Base-by-base conservation (phyloP, 2,888 invertebrate genomes). In the Panorpa germanica region DNA sequence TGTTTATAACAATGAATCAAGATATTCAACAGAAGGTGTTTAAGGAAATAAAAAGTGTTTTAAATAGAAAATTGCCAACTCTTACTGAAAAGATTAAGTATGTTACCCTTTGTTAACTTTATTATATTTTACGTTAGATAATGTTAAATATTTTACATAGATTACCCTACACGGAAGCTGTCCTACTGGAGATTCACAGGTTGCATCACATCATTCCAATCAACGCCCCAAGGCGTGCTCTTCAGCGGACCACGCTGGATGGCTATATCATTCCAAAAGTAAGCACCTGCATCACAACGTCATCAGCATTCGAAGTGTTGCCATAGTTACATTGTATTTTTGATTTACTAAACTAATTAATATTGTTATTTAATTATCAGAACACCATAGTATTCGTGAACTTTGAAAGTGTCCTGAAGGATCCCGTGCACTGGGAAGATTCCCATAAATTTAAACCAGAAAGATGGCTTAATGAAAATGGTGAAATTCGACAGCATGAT, bases 401-500 rank as follows among this genome's bases (percentile, higher is more conserved):
- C 28, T 20, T 64, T 11, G 52, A 61, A 39, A 61, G 65, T 2
- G 57, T 70, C 4, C 59, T 67, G 39, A 58, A 61, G 46, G 65
- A 71, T 41, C 47, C 57, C 14, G 42, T 53, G 2, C 52, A 63
- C 34, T 75, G 69, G 65, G 51, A 52, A 1, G 65, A 74, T 39
- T 73, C 75, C 0, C 50, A 65, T 14, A 47, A 41, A 3, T 75
- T 74, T 42, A 53, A 62, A 3, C 75, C 75, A 0, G 70, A 72
- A 43, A 54, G 75, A 37, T 73, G 71, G 42, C 42, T 75, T 5
- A 48, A 57, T 38, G 37, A 42, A 0, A 41, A 47, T 7, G 45
- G 45, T 28, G 37, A 43, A 3, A 33, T 38, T 19, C 35, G 40
- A 10, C 48, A 45, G 31, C 47, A 48, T 25, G 52, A 54, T 17